These are phyloP conservation scores for Gasterosteus nipponicus DNA, from an alignment of 2,113 vertebrate genomes.

Conservation along the genomic window DNA sequence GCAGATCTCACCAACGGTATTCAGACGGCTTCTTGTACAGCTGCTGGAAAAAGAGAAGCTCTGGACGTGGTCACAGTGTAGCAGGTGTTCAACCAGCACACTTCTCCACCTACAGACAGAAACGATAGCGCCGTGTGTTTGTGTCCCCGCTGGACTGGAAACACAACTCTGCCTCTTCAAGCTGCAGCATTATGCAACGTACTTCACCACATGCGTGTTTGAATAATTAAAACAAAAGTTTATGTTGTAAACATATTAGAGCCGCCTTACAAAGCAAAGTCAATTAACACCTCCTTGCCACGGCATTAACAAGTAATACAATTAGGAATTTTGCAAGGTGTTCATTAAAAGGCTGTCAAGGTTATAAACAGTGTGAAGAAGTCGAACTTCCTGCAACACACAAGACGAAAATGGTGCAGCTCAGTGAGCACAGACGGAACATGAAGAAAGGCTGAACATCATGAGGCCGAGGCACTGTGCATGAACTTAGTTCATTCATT, in stretches of 20 bases:
- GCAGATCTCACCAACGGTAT: background rate
- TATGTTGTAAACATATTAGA: background rate
- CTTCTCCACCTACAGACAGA: conserved; percentile 52
- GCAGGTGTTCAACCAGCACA: conserved; percentile 53
- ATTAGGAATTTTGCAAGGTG: background rate
- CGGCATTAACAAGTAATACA: background rate
- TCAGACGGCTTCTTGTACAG: conserved; percentile 2
- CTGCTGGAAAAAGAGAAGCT: conserved; percentile 10
- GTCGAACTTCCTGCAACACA: background rate
- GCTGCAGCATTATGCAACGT: conserved; percentile 1
- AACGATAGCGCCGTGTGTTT: conserved; percentile 11
- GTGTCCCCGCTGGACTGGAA: conserved; percentile 31
- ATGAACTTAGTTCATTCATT: conserved; percentile 15
- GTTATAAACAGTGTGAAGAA: background rate
- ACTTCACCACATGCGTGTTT: background rate
- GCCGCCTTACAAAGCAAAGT: background rate
- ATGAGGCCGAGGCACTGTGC: background rate
- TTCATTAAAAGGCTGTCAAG: background rate
- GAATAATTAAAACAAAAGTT: background rate
- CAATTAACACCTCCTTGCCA: background rate
- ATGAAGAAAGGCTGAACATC: background rate
- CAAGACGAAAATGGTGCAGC: background rate
- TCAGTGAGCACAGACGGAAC: background rate
- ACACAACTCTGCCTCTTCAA: conserved; percentile 23
- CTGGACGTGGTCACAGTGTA: conserved; percentile 5